Conservation (phyloP, 2,797 vertebrate species). For the Chelonia mydas region DNA sequence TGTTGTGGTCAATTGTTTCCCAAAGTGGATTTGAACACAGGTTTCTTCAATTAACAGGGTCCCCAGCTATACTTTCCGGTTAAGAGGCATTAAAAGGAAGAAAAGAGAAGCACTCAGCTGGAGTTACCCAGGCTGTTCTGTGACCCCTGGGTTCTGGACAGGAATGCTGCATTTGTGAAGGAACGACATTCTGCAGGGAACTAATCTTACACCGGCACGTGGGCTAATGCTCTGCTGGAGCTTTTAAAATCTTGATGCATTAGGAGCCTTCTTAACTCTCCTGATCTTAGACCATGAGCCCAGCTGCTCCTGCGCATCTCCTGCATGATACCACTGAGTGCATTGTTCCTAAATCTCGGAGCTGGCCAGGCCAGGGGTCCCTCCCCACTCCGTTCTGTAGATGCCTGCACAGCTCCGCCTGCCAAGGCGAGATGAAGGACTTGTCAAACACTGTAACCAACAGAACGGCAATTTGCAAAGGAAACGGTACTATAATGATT, state of each 20-base stretch:
- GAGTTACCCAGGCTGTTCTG: background rate
- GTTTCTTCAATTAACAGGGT: background rate
- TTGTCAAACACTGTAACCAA: background rate
- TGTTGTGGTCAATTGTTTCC: background rate
- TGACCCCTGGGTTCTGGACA: background rate
- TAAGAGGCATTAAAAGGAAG: background rate
- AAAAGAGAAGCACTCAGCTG: background rate
- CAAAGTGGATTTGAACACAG: background rate
- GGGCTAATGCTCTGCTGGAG: background rate
- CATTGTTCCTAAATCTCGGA: background rate
- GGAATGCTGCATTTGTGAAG: background rate
- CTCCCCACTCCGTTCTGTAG: background rate
- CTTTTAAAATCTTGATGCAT: rapidly evolving
- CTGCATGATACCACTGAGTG: background rate
- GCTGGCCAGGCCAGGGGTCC: background rate
- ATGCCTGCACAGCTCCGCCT: background rate
- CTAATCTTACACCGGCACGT: background rate
- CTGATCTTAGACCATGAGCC: rapidly evolving
- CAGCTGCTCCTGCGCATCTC: background rate
- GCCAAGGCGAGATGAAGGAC: background rate
- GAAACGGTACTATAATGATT: background rate
- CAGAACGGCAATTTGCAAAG: background rate
- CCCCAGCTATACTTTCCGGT: background rate
- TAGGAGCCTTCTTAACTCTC: background rate
- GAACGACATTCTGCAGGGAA: background rate